phyloP scores from a whole-genome alignment of 35 echinoderm and acorn worm species.

The Hemicentrotus pulcherrimus region DNA sequence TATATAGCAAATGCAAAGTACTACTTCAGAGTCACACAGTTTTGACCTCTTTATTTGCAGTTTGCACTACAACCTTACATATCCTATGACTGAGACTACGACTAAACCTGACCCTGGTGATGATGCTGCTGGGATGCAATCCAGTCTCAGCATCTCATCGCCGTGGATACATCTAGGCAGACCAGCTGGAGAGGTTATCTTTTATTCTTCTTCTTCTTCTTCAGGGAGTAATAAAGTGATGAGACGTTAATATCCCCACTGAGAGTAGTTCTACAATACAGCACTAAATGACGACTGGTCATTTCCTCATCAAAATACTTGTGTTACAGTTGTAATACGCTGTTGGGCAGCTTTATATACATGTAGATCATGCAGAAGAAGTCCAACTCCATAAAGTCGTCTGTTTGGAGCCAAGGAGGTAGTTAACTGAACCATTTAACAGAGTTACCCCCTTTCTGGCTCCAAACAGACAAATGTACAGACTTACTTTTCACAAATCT shows the following conservation, averaged over 20 bases:
- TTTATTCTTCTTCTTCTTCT: neutral
- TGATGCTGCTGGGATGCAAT: neutral
- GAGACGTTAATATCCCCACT: neutral
- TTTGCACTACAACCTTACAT: too few species aligned
- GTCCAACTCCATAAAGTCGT: too few species aligned
- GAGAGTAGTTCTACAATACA: neutral
- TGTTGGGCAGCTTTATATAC: neutral
- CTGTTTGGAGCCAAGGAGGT: too few species aligned
- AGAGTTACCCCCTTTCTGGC: too few species aligned
- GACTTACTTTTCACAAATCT: too few species aligned
- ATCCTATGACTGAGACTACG: neutral
- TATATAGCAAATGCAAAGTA: too few species aligned
- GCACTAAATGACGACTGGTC: neutral
- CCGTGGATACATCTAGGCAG: neutral
- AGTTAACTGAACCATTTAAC: too few species aligned
- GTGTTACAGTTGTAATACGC: neutral
- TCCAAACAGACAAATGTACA: too few species aligned
- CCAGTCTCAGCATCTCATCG: slow-evolving; percentile 7
- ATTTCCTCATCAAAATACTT: neutral
- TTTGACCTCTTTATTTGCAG: too few species aligned
- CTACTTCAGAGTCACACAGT: too few species aligned
- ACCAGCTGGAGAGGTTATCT: neutral
- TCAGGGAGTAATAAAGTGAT: neutral
- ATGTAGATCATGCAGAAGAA: neutral
- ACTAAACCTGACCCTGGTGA: neutral